Conservation (phyloP, 2,888 invertebrate species). For the Ischnus inquisitorius region DNA sequence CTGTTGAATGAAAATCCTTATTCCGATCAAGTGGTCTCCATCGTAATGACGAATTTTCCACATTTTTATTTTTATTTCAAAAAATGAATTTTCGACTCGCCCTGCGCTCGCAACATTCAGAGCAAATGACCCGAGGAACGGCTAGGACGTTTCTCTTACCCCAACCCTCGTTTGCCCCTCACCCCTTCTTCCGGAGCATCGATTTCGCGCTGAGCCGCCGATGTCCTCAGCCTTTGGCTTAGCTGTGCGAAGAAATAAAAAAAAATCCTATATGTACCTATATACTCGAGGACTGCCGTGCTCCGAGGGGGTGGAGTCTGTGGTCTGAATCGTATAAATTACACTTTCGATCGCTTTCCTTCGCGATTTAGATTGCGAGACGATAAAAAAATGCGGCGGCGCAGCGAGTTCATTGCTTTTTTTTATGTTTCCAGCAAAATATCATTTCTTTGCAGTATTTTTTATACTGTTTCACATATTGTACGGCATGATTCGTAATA, state of each 20-base stretch:
- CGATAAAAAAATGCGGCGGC: background rate
- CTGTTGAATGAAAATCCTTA: background rate
- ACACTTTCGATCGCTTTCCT: background rate
- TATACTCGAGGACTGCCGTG: background rate
- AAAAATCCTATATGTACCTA: background rate
- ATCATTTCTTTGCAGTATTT: too few relatives aligned
- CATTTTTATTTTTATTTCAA: background rate
- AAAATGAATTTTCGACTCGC: background rate
- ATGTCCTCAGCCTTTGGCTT: slow-evolving; percentile 58
- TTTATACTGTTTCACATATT: too few relatives aligned
- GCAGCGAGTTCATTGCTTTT: background rate
- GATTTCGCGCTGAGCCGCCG: slow-evolving; percentile 57
- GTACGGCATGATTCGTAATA: too few relatives aligned
- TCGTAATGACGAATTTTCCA: background rate
- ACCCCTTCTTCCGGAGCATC: slow-evolving; percentile 39
- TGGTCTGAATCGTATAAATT: background rate
- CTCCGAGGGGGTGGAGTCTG: background rate
- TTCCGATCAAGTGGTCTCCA: slow-evolving; percentile 4
- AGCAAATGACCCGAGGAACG: slow-evolving; percentile 56
- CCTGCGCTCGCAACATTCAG: slow-evolving; percentile 3
- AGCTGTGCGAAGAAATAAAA: slow-evolving; percentile 8
- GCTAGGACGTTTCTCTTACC: slow-evolving; percentile 1
- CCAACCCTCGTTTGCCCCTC: background rate
- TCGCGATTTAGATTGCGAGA: background rate
- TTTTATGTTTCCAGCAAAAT: background rate